Base-by-base conservation (phyloP, 2,888 invertebrate species). In the Archaeoteleia sp. region DNA sequence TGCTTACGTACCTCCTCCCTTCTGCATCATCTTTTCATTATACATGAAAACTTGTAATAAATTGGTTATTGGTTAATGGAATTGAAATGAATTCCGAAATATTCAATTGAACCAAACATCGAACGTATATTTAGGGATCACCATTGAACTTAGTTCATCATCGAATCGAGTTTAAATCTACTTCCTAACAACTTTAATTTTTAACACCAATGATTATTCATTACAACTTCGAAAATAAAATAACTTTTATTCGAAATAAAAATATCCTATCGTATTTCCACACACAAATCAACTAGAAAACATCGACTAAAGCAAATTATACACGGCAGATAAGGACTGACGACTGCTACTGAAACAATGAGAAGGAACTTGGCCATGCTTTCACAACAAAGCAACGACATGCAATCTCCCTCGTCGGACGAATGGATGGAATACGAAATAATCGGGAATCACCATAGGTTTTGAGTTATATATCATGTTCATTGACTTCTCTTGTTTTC, bases 171-270 rank as follows among this genome's bases (percentile, higher is more conserved):
- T 43, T 43, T 51, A 40, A 51, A 39, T 39, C 39, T 46, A 51
- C 29, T 29, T 39, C 30, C 29, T 30, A 9, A 51, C n/a, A n/a
- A n/a, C n/a, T n/a, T n/a, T 23, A 5, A 17, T 17, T 51, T 3
- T 15, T 30, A 55, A 45, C 4, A 45, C 30, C 29, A 45, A 45
- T 45, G 39, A 37, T 43, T 60, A 61, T 32, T 53, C 49, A n/a
- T 20, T 20, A 20, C 20, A 20, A 5, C 8, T 29, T 5, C 29
- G 7, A 5, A n/a, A 29, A 8, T 27, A 43, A 46, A 30, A 55
- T 39, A 45, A 30, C 25, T 10, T 17, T 14, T 51, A 12, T 5
- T 43, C 30, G 10, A 27, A 45, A 55, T 37, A 20, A 13, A 37
- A 55, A 45, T 23, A 4, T 20, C 5, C 20, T 20, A 4, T 39